Conservation (phyloP, 2,113 vertebrate species). For the Pimephales promelas region DNA sequence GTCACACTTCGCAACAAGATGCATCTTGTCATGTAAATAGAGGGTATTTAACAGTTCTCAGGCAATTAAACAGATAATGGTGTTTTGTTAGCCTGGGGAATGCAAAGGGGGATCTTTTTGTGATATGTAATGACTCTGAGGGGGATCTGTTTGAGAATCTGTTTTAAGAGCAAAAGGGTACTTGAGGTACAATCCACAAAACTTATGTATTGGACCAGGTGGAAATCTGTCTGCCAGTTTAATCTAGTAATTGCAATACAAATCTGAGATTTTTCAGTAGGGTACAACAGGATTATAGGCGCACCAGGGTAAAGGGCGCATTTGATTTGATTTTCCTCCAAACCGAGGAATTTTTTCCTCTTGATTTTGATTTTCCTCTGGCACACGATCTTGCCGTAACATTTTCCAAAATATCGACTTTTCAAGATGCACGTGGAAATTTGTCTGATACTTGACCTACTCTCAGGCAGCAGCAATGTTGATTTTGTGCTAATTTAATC, state of each 20-base stretch:
- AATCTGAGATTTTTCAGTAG: not conserved
- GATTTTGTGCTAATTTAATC: too few relatives aligned
- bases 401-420: too few relatives aligned
- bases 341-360: too few relatives aligned
- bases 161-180: constrained; percentile 22
- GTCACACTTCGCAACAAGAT: constrained; percentile 53
- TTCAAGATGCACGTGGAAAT: too few relatives aligned
- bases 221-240: not conserved
- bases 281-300: too few relatives aligned
- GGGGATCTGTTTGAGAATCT: constrained; percentile 33
- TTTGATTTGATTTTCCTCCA: too few relatives aligned
- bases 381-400: too few relatives aligned
- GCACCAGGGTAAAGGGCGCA: too few relatives aligned
- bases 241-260: not conserved
- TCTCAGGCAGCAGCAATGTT: too few relatives aligned
- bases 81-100: constrained; percentile 41
- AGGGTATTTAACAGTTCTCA: constrained; percentile 54
- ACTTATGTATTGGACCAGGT: not conserved
- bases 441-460: too few relatives aligned
- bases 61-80: constrained; percentile 53
- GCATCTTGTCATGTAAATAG: constrained; percentile 59
- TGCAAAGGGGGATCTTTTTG: constrained; percentile 2
- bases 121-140: constrained; percentile 32
- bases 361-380: too few relatives aligned
- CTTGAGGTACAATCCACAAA: not conserved